phyloP scores from a whole-genome alignment of 2,888 invertebrate genomes.

The Stegana nigrithorax region DNA sequence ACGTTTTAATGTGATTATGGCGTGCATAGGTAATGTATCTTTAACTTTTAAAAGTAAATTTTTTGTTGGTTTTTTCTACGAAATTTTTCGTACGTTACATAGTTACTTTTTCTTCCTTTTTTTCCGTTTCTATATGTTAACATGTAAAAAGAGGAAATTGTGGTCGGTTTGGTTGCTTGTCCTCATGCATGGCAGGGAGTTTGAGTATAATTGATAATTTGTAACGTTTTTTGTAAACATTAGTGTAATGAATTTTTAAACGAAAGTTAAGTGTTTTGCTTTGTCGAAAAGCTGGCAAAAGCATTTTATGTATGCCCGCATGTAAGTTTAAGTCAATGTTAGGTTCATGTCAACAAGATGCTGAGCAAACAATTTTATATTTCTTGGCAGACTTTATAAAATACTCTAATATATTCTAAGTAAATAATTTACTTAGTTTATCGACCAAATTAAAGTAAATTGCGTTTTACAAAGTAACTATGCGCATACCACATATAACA shows the following conservation, averaged over 20 bases:
- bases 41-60: slow-evolving; percentile 45
- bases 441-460: too few species aligned
- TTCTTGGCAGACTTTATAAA: too few species aligned
- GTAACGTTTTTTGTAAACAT: slow-evolving; percentile 29
- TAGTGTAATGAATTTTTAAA: slow-evolving; percentile 46
- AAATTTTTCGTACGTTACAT: slow-evolving; percentile 17
- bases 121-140: neutral
- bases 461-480: too few species aligned
- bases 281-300: too few species aligned
- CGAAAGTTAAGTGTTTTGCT: slow-evolving; percentile 30
- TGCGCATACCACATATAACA: too few species aligned
- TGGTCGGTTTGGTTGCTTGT: slow-evolving; percentile 22
- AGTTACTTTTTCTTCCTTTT: slow-evolving; percentile 37
- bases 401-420: too few species aligned
- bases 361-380: too few species aligned
- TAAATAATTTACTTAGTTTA: too few species aligned
- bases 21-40: slow-evolving; percentile 52
- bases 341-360: too few species aligned
- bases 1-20: slow-evolving; percentile 61
- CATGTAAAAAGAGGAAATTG: neutral
- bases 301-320: too few species aligned
- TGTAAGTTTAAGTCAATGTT: too few species aligned
- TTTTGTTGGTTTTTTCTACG: slow-evolving; percentile 33
- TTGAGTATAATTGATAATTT: slow-evolving; percentile 35
- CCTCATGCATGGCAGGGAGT: neutral